phyloP scores from a whole-genome alignment of 2,888 invertebrate species.

The Spisula subtruncata region DNA sequence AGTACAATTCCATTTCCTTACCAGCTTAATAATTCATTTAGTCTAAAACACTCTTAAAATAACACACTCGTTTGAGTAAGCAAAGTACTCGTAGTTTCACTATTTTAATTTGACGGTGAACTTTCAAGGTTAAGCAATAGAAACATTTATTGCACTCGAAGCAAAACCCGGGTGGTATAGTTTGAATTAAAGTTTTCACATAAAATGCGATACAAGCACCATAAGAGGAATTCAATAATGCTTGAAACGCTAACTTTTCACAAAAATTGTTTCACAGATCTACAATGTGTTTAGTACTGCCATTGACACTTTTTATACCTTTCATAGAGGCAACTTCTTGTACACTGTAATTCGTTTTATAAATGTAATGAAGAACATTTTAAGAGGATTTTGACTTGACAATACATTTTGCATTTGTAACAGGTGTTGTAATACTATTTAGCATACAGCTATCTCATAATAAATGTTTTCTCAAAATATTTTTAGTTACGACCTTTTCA shows the following conservation, averaged over 20 bases:
- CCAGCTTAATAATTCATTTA: neutral
- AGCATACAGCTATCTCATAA: neutral
- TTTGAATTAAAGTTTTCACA: neutral
- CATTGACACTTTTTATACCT: neutral
- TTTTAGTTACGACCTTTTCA: too few species aligned
- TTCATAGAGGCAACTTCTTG: neutral
- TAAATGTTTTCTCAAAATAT: too few species aligned
- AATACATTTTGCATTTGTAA: neutral
- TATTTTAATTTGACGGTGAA: neutral
- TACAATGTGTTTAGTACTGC: neutral
- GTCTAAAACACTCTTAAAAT: neutral
- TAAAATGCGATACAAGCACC: neutral
- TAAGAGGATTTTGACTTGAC: neutral
- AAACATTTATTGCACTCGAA: neutral
- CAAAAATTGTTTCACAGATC: neutral
- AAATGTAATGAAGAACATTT: neutral
- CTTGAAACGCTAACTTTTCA: conserved; percentile 1
- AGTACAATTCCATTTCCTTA: neutral
- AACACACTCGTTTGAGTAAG: neutral
- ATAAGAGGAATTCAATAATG: neutral
- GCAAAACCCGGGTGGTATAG: neutral
- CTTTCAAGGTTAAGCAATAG: conserved; percentile 1
- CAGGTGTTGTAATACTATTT: neutral
- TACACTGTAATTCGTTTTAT: neutral
- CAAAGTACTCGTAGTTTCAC: neutral